Evolutionary conservation across 2,113 vertebrate species (phyloP), one percentile per base, ranked within the genome.

Genomic region (Lichenostomus cassidix): DNA sequence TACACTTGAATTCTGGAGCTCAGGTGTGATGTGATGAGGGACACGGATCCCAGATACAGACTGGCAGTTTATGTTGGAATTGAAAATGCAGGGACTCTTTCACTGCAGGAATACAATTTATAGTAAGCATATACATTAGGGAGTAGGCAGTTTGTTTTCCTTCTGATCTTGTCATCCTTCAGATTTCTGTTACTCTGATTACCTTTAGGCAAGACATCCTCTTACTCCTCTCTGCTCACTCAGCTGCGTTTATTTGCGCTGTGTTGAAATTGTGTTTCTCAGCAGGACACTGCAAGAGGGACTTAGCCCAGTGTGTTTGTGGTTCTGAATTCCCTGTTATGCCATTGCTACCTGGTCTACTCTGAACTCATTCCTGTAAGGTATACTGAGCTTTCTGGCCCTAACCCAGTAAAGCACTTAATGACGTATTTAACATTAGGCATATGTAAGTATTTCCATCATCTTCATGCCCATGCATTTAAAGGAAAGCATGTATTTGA

Each of bases 381-480:
- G 49, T 86, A 11, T 86, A 11, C 37, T 25, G 25, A 91, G 80
- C 58, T 90, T 68, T 89, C 73, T 96, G 95, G 90, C 85, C n/a
- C 52, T 55, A 53, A 55, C 62, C 58, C 93, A 96, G 42, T 64
- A 82, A 93, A 94, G 83, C 90, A 92, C 92, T 96, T 96, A 92
- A 39, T 88, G 60, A 27, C n/a, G 25, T 79, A 47, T 71, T 94
- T 93, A 90, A 50, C 23, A 35, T 81, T 60, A 82, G 59, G 41
- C 29, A 5, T 88, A 8, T 56, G 2, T 44, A 50, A 90, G 60
- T 86, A 84, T 53, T 68, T 81, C 56, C 62, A 75, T 81, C 86
- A 56, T 93, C 64, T 53, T 63, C 37, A 23, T 89, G 76, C 39
- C 69, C 18, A 2, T 75, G 80, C 63, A 53, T 91, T 92, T 92